These are phyloP conservation scores for Bombus confusus DNA, from an alignment of 1,140 invertebrate species.

Conservation along the genomic window DNA sequence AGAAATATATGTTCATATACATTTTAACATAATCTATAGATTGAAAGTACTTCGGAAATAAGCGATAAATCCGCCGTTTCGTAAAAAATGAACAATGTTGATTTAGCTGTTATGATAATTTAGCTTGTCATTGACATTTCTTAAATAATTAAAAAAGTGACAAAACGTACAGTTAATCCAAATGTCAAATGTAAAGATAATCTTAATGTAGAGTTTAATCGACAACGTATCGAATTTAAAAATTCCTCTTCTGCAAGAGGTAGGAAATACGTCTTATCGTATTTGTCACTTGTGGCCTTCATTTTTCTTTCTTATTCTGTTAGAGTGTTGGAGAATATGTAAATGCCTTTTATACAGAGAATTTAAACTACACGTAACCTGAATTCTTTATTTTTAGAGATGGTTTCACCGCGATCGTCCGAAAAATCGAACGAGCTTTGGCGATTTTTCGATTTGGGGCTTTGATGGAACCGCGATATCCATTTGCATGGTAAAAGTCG, in stretches of 20 bases:
- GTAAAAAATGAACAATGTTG: too few relatives aligned
- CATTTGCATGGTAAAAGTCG: slow-evolving; percentile 35
- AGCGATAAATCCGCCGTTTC: too few relatives aligned
- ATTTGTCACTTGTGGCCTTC: background rate
- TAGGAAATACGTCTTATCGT: background rate
- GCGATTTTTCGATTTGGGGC: slow-evolving; percentile 4
- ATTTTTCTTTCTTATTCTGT: background rate
- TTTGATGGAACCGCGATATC: slow-evolving; percentile 3
- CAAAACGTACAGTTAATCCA: too few relatives aligned
- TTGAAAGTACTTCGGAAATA: too few relatives aligned
- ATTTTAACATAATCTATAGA: background rate
- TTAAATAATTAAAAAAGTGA: background rate
- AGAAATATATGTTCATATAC: too few relatives aligned
- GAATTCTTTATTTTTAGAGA: slow-evolving; percentile 13
- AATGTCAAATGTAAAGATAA: background rate
- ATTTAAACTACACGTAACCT: background rate
- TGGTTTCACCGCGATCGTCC: background rate
- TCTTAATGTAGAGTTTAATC: background rate
- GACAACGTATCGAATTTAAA: background rate
- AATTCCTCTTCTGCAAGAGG: background rate
- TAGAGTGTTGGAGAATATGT: too few relatives aligned
- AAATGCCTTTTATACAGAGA: background rate
- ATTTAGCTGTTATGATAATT: too few relatives aligned
- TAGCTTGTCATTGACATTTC: too few relatives aligned
- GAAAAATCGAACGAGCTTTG: background rate